These are phyloP conservation scores for Bujurquina vittata DNA, from an alignment of 2,113 vertebrate species.

Conservation along the genomic window DNA sequence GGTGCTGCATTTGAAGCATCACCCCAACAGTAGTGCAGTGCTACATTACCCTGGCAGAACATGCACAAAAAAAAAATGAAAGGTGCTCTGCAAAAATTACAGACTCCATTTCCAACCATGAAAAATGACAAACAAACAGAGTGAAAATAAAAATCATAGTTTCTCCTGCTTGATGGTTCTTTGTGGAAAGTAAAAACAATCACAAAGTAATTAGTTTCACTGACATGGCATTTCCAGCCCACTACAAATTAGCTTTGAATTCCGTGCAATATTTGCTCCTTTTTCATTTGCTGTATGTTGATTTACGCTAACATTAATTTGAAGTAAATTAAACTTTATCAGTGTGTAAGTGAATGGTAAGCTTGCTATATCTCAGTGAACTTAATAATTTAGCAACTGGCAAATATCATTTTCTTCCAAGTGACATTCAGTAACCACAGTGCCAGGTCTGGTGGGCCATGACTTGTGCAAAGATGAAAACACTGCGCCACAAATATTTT, in stretches of 20 bases:
- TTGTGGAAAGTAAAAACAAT: slow-evolving; percentile 41
- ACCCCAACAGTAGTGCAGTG: slow-evolving; percentile 46
- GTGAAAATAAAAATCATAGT: slow-evolving; percentile 34
- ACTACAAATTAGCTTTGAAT: slow-evolving; percentile 3
- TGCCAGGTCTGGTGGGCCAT: not conserved
- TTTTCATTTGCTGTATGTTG: not conserved
- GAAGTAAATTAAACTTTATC: not conserved
- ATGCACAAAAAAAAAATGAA: slow-evolving; percentile 51
- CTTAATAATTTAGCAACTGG: slow-evolving; percentile 1
- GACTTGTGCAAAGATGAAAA: not conserved
- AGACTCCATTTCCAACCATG: slow-evolving; percentile 26
- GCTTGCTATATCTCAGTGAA: not conserved
- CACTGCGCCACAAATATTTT: too few species aligned
- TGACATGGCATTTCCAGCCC: slow-evolving; percentile 2
- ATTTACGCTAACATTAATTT: not conserved
- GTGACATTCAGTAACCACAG: not conserved
- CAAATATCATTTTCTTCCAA: not conserved
- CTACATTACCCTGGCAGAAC: slow-evolving; percentile 47
- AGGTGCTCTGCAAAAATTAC: slow-evolving; percentile 31
- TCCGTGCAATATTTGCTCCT: slow-evolving; percentile 10
- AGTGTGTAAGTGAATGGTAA: not conserved
- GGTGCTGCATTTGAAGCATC: slow-evolving; percentile 63
- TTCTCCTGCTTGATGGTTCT: slow-evolving; percentile 19
- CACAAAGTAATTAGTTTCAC: slow-evolving; percentile 28
- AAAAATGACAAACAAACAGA: slow-evolving; percentile 18